Percentiles rank a stretch among this genome's conserved stretches.
phyloP scores from a whole-genome alignment of 2,888 invertebrate species.

The Clanis bilineata region DNA sequence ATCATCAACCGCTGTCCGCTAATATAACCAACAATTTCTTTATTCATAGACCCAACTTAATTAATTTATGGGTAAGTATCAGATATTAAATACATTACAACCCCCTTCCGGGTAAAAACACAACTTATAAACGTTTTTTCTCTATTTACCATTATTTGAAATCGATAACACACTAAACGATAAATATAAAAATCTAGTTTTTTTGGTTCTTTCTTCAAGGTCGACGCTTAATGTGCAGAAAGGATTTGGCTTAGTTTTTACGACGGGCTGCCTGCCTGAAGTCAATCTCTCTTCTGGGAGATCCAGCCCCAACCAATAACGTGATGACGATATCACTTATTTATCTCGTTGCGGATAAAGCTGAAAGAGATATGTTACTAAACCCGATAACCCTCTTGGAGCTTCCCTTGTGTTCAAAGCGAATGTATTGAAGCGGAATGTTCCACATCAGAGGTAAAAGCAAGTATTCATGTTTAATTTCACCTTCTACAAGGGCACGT shows the following conservation, averaged over 20 bases:
- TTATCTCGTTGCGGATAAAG: conserved; percentile 53
- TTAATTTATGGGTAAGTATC: background rate
- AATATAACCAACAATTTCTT: conserved; percentile 25
- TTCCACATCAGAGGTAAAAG: conserved; percentile 77
- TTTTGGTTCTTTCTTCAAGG: too few relatives aligned
- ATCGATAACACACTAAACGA: too few relatives aligned
- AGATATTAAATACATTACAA: background rate
- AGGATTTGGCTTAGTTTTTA: too few relatives aligned
- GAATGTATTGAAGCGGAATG: conserved; percentile 75
- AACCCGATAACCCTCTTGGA: conserved; percentile 66
- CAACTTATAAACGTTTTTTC: too few relatives aligned
- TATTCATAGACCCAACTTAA: conserved; percentile 22
- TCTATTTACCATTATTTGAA: too few relatives aligned
- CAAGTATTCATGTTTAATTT: conserved; percentile 81
- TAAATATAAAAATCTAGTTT: too few relatives aligned
- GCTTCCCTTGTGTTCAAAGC: conserved; percentile 75
- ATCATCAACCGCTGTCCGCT: conserved; percentile 34
- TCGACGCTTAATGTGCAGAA: too few relatives aligned
- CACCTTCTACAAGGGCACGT: conserved; percentile 59
- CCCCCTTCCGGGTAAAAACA: too few relatives aligned
- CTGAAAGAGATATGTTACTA: conserved; percentile 54
- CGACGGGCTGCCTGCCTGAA: too few relatives aligned
- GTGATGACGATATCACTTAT: conserved; percentile 51
- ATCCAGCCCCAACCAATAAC: too few relatives aligned
- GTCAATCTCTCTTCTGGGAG: too few relatives aligned